Evolutionary conservation across 2,888 invertebrate genomes (phyloP).

Genomic region (Lasius fuliginosus): DNA sequence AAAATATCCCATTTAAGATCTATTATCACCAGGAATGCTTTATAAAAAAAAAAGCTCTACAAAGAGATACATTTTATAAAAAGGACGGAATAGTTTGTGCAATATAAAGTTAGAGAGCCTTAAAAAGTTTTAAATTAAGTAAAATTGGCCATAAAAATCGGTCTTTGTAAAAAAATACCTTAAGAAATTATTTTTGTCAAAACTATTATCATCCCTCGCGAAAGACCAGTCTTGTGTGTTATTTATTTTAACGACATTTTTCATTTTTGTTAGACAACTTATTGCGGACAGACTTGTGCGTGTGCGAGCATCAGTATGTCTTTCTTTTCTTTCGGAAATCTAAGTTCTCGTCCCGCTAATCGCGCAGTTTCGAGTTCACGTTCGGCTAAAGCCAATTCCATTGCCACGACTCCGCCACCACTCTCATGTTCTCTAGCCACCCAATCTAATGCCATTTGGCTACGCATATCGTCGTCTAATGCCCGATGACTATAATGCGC

Average conservation of each 20-base stretch:
- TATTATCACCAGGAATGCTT: conserved; percentile 74
- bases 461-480: conserved; percentile 97
- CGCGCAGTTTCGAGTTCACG: conserved; percentile 95
- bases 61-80: conserved; percentile 56
- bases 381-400: conserved; percentile 94
- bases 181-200: conserved; percentile 57
- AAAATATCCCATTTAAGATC: conserved; percentile 67
- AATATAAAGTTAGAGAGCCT: conserved; percentile 47
- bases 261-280: conserved; percentile 63
- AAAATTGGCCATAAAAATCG: conserved; percentile 47
- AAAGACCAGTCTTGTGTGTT: conserved; percentile 62
- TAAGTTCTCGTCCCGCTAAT: conserved; percentile 95
- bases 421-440: conserved; percentile 93
- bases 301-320: conserved; percentile 96
- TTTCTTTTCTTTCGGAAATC: conserved; percentile 98
- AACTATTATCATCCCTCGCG: conserved; percentile 56
- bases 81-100: conserved; percentile 67
- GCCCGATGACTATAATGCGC: conserved; percentile 97
- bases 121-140: conserved; percentile 45
- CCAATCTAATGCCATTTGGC: conserved; percentile 98
- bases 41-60: conserved; percentile 37
- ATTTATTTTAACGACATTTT: conserved; percentile 19
- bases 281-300: conserved; percentile 90
- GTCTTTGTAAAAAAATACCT: conserved; percentile 26
- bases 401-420: conserved; percentile 90